Base-by-base conservation (phyloP, 2,797 vertebrate genomes). In the Notolepis coatsorum region DNA sequence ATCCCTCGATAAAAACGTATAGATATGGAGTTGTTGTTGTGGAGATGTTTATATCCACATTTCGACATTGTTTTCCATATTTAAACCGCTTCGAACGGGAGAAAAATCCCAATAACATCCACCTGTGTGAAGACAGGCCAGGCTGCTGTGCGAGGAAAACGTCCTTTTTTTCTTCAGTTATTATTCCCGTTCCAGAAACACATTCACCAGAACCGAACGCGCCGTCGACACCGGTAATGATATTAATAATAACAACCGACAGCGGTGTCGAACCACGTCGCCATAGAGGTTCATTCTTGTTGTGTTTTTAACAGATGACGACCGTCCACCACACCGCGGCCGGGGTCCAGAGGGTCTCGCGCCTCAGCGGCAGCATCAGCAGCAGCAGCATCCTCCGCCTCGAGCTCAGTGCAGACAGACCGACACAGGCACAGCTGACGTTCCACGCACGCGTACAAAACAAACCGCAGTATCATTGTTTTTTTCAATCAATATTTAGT, bases 331-430 rank as follows among this genome's bases (percentile, higher is more conserved):
- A n/a, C n/a, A n/a, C n/a, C n/a, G n/a, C n/a, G n/a, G n/a, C n/a
- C n/a, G n/a, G n/a, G n/a, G n/a, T n/a, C n/a, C n/a, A n/a, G n/a
- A n/a, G n/a, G n/a, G n/a, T 35, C 35, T 88, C 87, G 82, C 89
- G 89, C 90, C n/a, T n/a, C n/a, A n/a, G n/a, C n/a, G n/a, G n/a
- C 89, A 91, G 89, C 89, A 91, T 89, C 89, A 89, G 68, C 50
- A 43, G 42, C 24, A 31, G 37, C 43, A 17, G 65, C 8, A 24
- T 28, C 24, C 37, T 21, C 56, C 50, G 82, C 82, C 82, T 83
- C 84, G 84, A 86, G 88, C 90, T n/a, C n/a, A n/a, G n/a, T 82
- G 88, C 89, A 85, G 67, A 85, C 84, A 73, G n/a, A n/a, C n/a
- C n/a, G n/a, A n/a, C n/a, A n/a, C n/a, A n/a, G n/a, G n/a, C 75